Evolutionary conservation across 1,140 invertebrate genomes (phyloP), one percentile per base, ranked within the genome.

Genomic region (Solenopsis invicta): DNA sequence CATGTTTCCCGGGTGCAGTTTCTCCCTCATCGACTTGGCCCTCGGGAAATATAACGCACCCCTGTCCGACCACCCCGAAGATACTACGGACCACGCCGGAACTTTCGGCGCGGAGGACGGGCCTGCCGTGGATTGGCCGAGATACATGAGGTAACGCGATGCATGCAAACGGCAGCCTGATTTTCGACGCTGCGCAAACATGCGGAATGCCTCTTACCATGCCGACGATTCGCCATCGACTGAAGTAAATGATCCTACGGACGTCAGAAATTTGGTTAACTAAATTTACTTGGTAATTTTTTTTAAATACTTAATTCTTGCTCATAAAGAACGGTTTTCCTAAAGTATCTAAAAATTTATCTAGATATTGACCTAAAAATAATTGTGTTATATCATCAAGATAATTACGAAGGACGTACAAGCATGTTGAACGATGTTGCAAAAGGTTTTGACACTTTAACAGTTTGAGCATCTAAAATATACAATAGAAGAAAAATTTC

Each of bases 1-100:
- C 77, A 95, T 96, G 81, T 98, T 96, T 93, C 93, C 96, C 64
- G 94, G 92, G 71, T 98, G 97, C 93, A 96, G 96, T n/a, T 96
- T 98, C 81, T 97, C 97, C 12, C 93, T 98, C 82, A 96, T 98
- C 75, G 97, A 97, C 94, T 96, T 97, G 94, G 97, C 97, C 24
- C 95, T 97, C 87, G 97, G 97, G 34, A 97, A 96, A 93, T 97
- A 97, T 92, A 96, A 96, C 88, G 95, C 95, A 18, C 94, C 94
- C 59, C 18, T 54, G 45, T 74, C 61, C 34, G 67, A 64, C 45
- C 84, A 29, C 61, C 34, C 59, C 71, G 76, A 48, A 86, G 77
- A 66, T 59, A 85, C 90, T 69, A 21, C 75, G 45, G 89, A 87
- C 72, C 75, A 86, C 85, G 52, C 77, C 67, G 90, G 52, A 88